Base-by-base conservation (phyloP, 1,140 invertebrate genomes). In the Zaprionus capensis region DNA sequence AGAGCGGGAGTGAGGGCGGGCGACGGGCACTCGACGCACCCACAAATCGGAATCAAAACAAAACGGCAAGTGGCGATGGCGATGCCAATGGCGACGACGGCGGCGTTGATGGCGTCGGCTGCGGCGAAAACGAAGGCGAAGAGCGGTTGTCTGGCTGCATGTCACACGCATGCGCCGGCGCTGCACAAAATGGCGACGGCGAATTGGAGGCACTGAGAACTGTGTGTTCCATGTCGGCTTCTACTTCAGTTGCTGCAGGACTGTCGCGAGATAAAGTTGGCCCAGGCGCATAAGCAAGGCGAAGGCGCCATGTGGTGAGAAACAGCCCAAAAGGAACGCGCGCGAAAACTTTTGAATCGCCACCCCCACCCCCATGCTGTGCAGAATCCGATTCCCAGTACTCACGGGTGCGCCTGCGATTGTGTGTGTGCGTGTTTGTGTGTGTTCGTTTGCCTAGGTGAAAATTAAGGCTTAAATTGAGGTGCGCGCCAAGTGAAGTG, bases 21-120 rank as follows among this genome's bases (percentile, higher is more conserved):
- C 31, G 20, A 4, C 44, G 38, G n/a, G 24, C 31, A 36, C 31
- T 38, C 20, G 26, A 61, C 46, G 15, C 67, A 44, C 34, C 71
- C 78, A 71, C 78, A 82, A 81, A 81, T 62, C 71, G 68, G 76
- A 88, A 88, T 90, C 84, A 88, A 88, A 88, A 88, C 84, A 88
- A 88, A 88, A 90, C 66, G 74, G 55, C 73, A 83, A 86, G 80
- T 57, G 59, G 44, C 61, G 44, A 46, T 24, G 68, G 64, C 22
- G 24, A 38, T 57, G 59, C 36, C 57, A 36, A 46, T 24, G 73
- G 64, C 22, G 24, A 38, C 55, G 76, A 44, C 53, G 41, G 24
- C 57, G 71, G 67, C 76, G 71, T 76, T 55, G 55, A 74, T 9
- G 28, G 20, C 20, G 17, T 2, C 55, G 22, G 41, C n/a, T 36